These are phyloP conservation scores for Himalopsyche anomala DNA, from an alignment of 2,888 invertebrate genomes.

Conservation along the genomic window DNA sequence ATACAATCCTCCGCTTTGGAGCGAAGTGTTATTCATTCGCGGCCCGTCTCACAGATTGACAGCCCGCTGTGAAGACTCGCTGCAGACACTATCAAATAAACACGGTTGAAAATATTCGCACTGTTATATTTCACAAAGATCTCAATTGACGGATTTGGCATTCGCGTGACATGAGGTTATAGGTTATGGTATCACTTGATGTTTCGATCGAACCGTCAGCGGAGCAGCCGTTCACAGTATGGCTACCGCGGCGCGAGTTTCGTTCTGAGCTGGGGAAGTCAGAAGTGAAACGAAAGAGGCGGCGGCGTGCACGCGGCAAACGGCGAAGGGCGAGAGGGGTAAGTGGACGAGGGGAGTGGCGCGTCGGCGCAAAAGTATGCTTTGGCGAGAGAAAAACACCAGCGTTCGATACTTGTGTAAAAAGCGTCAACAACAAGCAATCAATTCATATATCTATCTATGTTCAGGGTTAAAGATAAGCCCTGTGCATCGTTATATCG, in stretches of 20 bases:
- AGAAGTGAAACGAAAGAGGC: conserved; percentile 40
- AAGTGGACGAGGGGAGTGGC: conserved; percentile 44
- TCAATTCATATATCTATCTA: too few species aligned
- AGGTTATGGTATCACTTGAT: conserved; percentile 53
- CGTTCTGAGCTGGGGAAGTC: conserved; percentile 47
- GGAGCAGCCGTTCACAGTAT: conserved; percentile 60
- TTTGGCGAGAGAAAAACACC: conserved; percentile 43
- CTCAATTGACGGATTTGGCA: conserved; percentile 37
- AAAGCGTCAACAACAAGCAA: background rate
- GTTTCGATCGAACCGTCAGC: conserved; percentile 43
- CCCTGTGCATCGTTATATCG: too few species aligned
- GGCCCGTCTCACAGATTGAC: conserved; percentile 52
- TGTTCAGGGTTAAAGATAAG: too few species aligned
- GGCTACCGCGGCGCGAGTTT: conserved; percentile 56
- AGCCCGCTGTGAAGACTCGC: conserved; percentile 39
- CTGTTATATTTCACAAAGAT: conserved; percentile 38
- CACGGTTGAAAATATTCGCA: conserved; percentile 1
- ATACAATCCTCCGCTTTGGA: conserved; percentile 67
- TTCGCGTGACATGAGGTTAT: conserved; percentile 60
- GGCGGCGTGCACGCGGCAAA: conserved; percentile 56
- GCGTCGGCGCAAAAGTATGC: conserved; percentile 62
- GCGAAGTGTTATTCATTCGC: conserved; percentile 64
- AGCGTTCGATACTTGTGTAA: background rate
- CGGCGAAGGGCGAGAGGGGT: background rate
- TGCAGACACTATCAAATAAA: background rate